Conservation (phyloP, 2,888 invertebrate genomes). For the Dasypogon diadema region DNA sequence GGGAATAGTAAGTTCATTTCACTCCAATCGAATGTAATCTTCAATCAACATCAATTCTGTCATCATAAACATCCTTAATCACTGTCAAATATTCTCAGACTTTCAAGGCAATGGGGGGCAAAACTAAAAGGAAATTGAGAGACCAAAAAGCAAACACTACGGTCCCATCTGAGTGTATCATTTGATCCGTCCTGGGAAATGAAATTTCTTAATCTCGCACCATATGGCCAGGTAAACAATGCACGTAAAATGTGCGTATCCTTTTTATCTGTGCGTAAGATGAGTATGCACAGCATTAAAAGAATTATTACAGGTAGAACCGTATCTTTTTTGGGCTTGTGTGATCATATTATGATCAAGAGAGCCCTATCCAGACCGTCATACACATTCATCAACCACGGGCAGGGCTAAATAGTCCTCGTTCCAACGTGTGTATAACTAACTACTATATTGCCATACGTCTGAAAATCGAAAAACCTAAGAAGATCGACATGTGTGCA, state of each 20-base stretch:
- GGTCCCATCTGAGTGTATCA: background rate
- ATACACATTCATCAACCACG: background rate
- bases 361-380: background rate
- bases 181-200: conserved; percentile 35
- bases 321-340: background rate
- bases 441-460: background rate
- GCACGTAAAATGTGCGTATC: conserved; percentile 1
- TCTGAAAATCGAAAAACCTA: background rate
- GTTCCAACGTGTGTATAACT: background rate
- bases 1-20: conserved; percentile 3
- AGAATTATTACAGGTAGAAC: conserved; percentile 37
- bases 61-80: conserved; percentile 51
- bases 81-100: conserved; percentile 41
- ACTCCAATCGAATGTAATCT: conserved; percentile 4
- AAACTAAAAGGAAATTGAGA: conserved; percentile 38
- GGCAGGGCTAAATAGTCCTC: background rate
- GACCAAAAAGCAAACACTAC: conserved; percentile 34
- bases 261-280: conserved; percentile 10
- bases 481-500: conserved; percentile 50
- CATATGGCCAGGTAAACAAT: conserved; percentile 44
- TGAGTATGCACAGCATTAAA: conserved; percentile 13
- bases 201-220: conserved; percentile 2
- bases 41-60: conserved; percentile 51
- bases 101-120: background rate
- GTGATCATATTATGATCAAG: background rate